Evolutionary conservation across 2,113 vertebrate genomes (phyloP).

Genomic region (Athene cunicularia): DNA sequence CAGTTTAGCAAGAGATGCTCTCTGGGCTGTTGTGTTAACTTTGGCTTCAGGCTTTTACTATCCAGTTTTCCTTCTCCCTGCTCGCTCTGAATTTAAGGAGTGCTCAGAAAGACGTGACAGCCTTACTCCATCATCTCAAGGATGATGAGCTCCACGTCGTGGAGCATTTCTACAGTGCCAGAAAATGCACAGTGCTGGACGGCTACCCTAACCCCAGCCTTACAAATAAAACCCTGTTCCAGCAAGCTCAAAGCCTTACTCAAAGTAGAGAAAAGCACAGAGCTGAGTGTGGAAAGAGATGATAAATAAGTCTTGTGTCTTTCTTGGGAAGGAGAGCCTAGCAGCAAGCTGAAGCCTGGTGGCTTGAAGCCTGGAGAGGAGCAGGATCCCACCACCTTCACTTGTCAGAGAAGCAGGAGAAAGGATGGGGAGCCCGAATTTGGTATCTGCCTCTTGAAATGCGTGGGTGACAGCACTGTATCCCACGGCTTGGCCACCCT

Average conservation of each 20-base stretch:
- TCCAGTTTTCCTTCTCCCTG: not conserved
- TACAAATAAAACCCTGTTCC: not conserved
- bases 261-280: not conserved
- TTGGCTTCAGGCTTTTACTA: not conserved
- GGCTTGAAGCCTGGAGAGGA: not conserved
- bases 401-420: not conserved
- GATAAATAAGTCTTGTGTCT: not conserved
- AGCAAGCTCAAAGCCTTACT: not conserved
- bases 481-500: not conserved
- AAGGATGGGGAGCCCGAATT: not conserved
- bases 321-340: not conserved
- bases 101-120: not conserved
- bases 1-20: not conserved
- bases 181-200: not conserved
- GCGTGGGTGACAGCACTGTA: not conserved
- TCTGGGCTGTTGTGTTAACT: not conserved
- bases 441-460: not conserved
- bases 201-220: not conserved
- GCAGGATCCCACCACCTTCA: not conserved
- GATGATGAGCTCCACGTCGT: not conserved
- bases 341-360: not conserved
- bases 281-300: not conserved
- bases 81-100: not conserved
- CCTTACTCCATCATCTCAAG: not conserved
- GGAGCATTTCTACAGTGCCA: not conserved